A percentile compares a stretch with the other conserved stretches of the same genome.
Conservation (phyloP, 2,113 vertebrate genomes). For the Trachemys scripta region DNA sequence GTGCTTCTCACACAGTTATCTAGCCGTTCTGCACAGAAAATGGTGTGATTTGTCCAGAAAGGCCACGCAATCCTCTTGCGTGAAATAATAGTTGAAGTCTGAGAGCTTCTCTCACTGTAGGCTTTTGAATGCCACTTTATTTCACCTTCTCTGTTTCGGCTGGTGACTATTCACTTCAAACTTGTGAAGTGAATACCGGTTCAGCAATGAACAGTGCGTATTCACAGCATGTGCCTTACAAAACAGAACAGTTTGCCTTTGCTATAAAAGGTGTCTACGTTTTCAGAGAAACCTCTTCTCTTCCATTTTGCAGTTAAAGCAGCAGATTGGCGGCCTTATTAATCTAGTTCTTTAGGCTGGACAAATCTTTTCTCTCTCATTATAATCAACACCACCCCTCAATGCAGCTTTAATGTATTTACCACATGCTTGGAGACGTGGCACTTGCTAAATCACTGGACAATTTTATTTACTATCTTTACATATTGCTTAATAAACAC, state of each 20-base stretch:
- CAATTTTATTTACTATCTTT: constrained; percentile 59
- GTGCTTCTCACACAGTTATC: background rate
- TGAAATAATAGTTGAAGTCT: background rate
- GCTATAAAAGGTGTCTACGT: background rate
- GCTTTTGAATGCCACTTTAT: background rate
- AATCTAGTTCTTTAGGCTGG: constrained; percentile 24
- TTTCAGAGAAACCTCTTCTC: background rate
- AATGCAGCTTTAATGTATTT: constrained; percentile 49
- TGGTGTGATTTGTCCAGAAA: background rate
- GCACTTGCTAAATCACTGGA: constrained; percentile 41
- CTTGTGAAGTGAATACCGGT: background rate
- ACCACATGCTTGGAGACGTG: constrained; percentile 16
- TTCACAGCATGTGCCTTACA: background rate
- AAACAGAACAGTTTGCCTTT: background rate
- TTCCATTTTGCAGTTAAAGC: background rate
- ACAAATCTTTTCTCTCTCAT: background rate
- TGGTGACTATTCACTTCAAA: background rate
- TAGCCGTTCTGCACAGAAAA: background rate
- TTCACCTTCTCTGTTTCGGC: background rate
- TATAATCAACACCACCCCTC: background rate
- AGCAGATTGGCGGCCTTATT: constrained; percentile 4
- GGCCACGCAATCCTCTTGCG: background rate
- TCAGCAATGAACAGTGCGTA: background rate
- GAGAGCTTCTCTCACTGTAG: background rate
- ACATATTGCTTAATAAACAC: constrained; percentile 49